Evolutionary conservation across 2,113 vertebrate genomes (phyloP).

Genomic region (Catagonus wagneri): DNA sequence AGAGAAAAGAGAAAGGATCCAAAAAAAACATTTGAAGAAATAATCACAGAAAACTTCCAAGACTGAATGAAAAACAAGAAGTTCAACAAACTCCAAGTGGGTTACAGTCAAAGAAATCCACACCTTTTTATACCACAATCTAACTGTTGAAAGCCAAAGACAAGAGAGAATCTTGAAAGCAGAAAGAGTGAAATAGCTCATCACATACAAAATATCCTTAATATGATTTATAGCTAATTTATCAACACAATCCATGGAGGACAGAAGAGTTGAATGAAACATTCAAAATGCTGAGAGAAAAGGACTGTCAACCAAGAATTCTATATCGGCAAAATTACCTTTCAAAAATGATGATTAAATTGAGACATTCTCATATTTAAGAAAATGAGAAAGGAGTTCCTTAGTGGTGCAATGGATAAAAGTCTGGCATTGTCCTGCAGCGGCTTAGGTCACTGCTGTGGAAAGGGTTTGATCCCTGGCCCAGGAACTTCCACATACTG

Average conservation of each 20-base stretch:
- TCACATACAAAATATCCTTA: not conserved
- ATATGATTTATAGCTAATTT: not conserved
- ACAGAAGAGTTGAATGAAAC: not conserved
- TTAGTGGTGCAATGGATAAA: too few species aligned
- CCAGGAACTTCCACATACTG: too few species aligned
- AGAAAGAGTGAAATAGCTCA: not conserved
- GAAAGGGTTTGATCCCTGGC: too few species aligned
- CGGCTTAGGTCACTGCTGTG: too few species aligned
- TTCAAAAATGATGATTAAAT: not conserved
- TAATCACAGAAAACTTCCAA: not conserved
- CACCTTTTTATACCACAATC: not conserved
- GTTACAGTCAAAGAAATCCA: not conserved
- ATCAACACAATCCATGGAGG: not conserved
- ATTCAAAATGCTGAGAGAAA: not conserved
- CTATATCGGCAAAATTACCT: not conserved
- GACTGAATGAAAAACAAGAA: not conserved
- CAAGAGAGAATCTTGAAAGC: not conserved
- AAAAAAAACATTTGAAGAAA: not conserved
- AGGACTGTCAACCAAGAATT: not conserved
- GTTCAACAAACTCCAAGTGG: not conserved
- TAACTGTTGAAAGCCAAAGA: not conserved
- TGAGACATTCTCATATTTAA: not conserved
- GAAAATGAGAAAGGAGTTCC: not conserved
- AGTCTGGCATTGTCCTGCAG: too few species aligned
- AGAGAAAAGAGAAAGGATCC: not conserved